Evolutionary conservation across 2,888 invertebrate genomes (phyloP).

Genomic region (Mythimna albipuncta): DNA sequence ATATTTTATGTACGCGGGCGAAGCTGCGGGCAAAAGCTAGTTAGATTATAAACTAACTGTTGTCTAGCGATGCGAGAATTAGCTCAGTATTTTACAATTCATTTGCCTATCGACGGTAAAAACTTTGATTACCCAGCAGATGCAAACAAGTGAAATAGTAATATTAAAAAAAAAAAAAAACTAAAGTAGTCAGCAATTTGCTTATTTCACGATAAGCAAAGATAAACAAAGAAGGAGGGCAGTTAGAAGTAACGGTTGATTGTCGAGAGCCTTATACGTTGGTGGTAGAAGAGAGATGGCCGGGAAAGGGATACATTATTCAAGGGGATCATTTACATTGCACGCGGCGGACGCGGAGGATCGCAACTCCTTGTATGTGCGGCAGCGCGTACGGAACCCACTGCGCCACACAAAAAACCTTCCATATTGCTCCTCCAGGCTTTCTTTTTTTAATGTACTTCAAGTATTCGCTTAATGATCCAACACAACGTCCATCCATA

Average conservation of each 20-base stretch:
- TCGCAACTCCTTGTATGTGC: slow-evolving; percentile 85
- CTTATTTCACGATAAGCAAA: slow-evolving; percentile 66
- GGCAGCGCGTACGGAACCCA: slow-evolving; percentile 82
- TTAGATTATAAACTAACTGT: slow-evolving; percentile 24
- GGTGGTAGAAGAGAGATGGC: slow-evolving; percentile 80
- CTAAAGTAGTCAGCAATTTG: slow-evolving; percentile 64
- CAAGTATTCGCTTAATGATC: slow-evolving; percentile 83
- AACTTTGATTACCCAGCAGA: slow-evolving; percentile 4
- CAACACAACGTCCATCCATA: slow-evolving; percentile 76
- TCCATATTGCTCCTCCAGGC: slow-evolving; percentile 83
- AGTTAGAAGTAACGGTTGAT: slow-evolving; percentile 87
- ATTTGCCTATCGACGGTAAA: not conserved
- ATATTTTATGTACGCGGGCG: too few species aligned
- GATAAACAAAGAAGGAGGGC: slow-evolving; percentile 76
- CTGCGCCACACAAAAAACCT: slow-evolving; percentile 82
- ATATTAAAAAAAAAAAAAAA: slow-evolving; percentile 2
- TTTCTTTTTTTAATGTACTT: slow-evolving; percentile 81
- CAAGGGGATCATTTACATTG: slow-evolving; percentile 90
- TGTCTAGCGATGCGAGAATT: not conserved
- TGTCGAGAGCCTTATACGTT: slow-evolving; percentile 85
- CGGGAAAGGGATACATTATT: slow-evolving; percentile 89
- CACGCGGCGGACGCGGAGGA: slow-evolving; percentile 83
- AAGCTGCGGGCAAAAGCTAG: too few species aligned
- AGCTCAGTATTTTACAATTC: not conserved
- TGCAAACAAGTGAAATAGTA: not conserved